Evolutionary conservation across 2,113 vertebrate genomes (phyloP), one percentile per base, ranked within the genome.

Genomic region (Cavia porcellus): DNA sequence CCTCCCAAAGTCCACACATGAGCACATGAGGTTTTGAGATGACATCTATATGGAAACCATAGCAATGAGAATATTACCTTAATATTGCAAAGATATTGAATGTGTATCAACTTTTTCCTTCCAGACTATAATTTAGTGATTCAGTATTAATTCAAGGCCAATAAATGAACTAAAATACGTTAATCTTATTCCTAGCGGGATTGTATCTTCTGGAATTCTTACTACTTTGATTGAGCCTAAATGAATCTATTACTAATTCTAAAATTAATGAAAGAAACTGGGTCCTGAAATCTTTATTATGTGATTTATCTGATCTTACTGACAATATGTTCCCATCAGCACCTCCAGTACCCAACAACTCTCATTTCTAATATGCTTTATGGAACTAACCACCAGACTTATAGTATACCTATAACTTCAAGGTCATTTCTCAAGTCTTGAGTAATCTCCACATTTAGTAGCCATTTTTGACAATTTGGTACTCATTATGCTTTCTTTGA

Each of bases 181-280:
- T 79, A 62, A 86, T 62, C 30, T 88, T 79, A 89, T 79, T 92
- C 68, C 0, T 93, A 50, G 28, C 17, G 9, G 45, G 91, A 96
- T 92, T 95, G 75, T 96, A 17, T 20, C 3, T 86, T 75, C 93
- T 85, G 17, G 35, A 68, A 93, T 95, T 22, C n/a, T 98, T 94
- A 81, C 68, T 86, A 62, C 25, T 75, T 97, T 97, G 66, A 17
- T 61, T 77, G 42, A 75, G 55, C 13, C 74, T 87, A 81, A 94
- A 90, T 80, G 3, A 95, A 55, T 59, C 13, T 94, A 95, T 68
- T 74, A 92, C 15, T 83, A 94, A 89, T 91, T 97, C 5, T 95
- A 50, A 42, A 84, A 61, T 77, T 95, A 97, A 96, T 96, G 68
- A 96, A 96, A 97, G 86, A 59, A 96, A 94, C 17, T 95, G 89